These are phyloP conservation scores for Steromphala cineraria DNA, from an alignment of 2,888 invertebrate genomes.

Conservation along the genomic window DNA sequence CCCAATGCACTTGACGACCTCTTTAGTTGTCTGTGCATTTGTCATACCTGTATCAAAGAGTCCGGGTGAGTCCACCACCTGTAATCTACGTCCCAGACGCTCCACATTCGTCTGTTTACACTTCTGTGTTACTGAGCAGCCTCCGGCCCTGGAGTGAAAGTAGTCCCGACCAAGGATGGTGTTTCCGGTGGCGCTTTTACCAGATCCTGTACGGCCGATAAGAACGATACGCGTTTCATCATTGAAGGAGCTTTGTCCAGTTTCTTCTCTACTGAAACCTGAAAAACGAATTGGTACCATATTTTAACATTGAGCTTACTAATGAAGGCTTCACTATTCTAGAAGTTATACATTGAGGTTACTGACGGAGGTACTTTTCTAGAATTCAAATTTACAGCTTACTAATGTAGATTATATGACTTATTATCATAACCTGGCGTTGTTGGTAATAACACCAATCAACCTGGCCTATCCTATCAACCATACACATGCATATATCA, in stretches of 20 bases:
- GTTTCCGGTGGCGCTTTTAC: slow-evolving; percentile 38
- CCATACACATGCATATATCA: too few species aligned
- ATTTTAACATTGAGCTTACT: too few species aligned
- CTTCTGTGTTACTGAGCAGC: slow-evolving; percentile 27
- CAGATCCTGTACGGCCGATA: slow-evolving; percentile 34
- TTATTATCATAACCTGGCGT: too few species aligned
- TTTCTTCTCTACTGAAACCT: neutral
- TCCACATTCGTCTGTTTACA: slow-evolving; percentile 17
- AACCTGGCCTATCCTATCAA: too few species aligned
- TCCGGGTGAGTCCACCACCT: slow-evolving; percentile 36
- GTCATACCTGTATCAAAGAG: slow-evolving; percentile 35
- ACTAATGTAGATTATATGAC: too few species aligned
- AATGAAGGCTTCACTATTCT: too few species aligned
- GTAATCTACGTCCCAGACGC: slow-evolving; percentile 8
- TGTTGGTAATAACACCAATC: too few species aligned
- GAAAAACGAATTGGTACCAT: neutral
- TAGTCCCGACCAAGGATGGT: slow-evolving; percentile 15
- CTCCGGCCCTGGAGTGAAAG: slow-evolving; percentile 26
- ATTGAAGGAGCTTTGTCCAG: neutral
- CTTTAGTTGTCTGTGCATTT: slow-evolving; percentile 24
- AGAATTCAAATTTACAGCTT: too few species aligned
- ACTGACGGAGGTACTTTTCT: too few species aligned
- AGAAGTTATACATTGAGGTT: too few species aligned
- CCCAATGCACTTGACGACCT: slow-evolving; percentile 33
- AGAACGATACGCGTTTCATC: slow-evolving; percentile 33